A percentile compares a stretch with the other conserved stretches of the same genome.
Evolutionary conservation across 2,113 vertebrate genomes (phyloP).

Genomic region (Chaetodon trifascialis): DNA sequence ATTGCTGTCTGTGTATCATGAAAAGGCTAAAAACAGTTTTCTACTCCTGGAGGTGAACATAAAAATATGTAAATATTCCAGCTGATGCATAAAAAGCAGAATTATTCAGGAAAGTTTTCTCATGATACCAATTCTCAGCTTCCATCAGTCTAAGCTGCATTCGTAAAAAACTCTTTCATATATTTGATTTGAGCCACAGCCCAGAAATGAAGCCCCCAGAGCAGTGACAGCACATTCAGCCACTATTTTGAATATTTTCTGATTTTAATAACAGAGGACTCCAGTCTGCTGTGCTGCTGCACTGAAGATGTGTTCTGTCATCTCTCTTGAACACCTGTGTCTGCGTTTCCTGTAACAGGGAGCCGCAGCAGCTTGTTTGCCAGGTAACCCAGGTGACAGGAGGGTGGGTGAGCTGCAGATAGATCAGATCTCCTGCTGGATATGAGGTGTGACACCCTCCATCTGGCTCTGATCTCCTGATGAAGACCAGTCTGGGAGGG

Average conservation of each 20-base stretch:
- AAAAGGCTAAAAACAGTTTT: not conserved
- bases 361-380: constrained; percentile 6
- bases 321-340: not conserved
- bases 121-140: too few species aligned
- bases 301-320: too few species aligned
- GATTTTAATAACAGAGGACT: too few species aligned
- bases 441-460: not conserved
- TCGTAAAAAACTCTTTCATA: too few species aligned
- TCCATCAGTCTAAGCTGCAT: too few species aligned
- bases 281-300: not conserved
- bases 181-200: too few species aligned
- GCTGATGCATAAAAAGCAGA: too few species aligned
- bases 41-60: not conserved
- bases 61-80: not conserved
- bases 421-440: not conserved
- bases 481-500: not conserved
- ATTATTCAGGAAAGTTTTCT: too few species aligned
- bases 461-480: not conserved
- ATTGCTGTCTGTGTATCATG: not conserved
- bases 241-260: too few species aligned
- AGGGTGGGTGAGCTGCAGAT: not conserved
- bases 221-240: too few species aligned
- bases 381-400: constrained; percentile 15
- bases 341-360: not conserved
- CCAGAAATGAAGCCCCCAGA: too few species aligned